Evolutionary conservation across 1,140 invertebrate species (phyloP), one percentile per base, ranked within the genome.

Genomic region (Drosophila tropicalis): DNA sequence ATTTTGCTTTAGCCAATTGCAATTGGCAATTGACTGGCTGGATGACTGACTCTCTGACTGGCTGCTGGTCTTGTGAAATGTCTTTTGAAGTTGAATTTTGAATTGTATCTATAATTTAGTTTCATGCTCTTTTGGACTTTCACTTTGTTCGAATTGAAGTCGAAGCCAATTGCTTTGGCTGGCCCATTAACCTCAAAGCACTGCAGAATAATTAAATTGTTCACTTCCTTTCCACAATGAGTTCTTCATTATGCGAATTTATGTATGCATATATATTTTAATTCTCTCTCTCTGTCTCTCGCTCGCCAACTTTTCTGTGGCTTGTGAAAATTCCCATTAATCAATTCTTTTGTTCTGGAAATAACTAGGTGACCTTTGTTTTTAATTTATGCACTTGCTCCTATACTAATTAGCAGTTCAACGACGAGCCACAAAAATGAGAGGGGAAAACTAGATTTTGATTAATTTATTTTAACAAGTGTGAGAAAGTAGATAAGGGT

Each of bases 331-430:
- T 83, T 87, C 80, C 40, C 70, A 87, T 87, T 89, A 79, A 79
- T 87, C 84, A 87, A 87, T 87, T 87, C 84, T 80, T 80, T 87
- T 87, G 83, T 87, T 87, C 70, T 89, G 19, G 34, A 41, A 51
- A 61, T 51, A 87, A 83, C 70, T 87, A 77, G 83, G 84, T 83
- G 79, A 87, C 70, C 76, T 76, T 86, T 82, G 79, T 51, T 71
- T 25, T 66, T 58, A 77, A 74, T 82, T 76, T 74, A 74, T 85
- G 70, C 41, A n/a, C 63, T 41, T 17, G 44, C 36, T 13, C 12
- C 36, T n/a, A 60, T 10, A 41, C 39, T 40, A 73, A 72, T 57
- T 51, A 51, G 44, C 44, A 51, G 17, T 6, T 15, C 44, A 4
- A 19, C 13, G 9, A n/a, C n/a, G 57, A 12, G 12, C 34, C 34